phyloP scores from a whole-genome alignment of 2,113 vertebrate genomes.

The Electrona antarctica region DNA sequence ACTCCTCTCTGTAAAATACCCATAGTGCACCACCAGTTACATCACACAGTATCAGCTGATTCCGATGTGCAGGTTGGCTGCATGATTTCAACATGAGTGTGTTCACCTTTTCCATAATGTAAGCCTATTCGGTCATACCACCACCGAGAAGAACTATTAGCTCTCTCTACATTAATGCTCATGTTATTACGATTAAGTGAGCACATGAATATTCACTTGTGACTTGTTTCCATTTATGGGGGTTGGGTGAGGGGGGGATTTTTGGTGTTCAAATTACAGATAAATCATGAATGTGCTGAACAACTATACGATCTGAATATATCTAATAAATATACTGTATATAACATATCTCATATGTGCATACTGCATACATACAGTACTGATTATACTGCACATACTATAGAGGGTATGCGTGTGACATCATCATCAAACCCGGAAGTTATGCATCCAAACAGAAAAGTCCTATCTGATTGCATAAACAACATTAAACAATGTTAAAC shows the following conservation, averaged over 20 bases:
- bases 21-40: slow-evolving; percentile 44
- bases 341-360: slow-evolving; percentile 6
- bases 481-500: too few relatives aligned
- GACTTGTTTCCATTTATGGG: neutral
- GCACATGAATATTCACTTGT: neutral
- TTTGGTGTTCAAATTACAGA: too few relatives aligned
- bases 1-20: slow-evolving; percentile 39
- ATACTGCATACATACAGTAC: neutral
- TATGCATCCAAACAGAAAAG: too few relatives aligned
- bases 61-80: slow-evolving; percentile 15
- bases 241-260: neutral
- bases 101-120: slow-evolving; percentile 6
- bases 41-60: slow-evolving; percentile 21
- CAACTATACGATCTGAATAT: too few relatives aligned
- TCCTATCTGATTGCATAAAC: too few relatives aligned
- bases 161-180: too few relatives aligned
- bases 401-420: too few relatives aligned
- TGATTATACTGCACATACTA: neutral
- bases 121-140: neutral
- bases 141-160: too few relatives aligned
- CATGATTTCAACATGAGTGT: slow-evolving; percentile 11
- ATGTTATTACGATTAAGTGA: neutral
- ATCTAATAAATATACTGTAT: too few relatives aligned
- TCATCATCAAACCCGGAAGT: too few relatives aligned
- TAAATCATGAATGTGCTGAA: too few relatives aligned